phyloP scores from a whole-genome alignment of 2,113 vertebrate genomes.

The Trinectes maculatus region DNA sequence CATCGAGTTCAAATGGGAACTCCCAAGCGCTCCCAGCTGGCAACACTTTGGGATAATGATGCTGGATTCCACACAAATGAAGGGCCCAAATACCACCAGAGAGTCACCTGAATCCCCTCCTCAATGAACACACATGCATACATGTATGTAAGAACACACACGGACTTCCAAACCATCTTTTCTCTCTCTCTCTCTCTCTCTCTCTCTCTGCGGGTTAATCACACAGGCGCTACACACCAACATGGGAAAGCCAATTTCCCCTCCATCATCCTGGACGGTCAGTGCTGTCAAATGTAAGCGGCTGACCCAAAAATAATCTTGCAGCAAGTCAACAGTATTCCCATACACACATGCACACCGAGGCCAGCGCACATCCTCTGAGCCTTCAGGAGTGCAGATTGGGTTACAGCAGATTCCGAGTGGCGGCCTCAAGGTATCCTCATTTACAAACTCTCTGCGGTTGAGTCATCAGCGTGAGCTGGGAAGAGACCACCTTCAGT shows the following conservation, averaged over 20 bases:
- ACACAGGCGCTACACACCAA: conserved; percentile 31
- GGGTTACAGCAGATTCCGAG: conserved; percentile 59
- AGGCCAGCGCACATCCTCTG: conserved; percentile 45
- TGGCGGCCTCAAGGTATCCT: conserved; percentile 64
- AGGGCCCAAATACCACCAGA: conserved; percentile 77
- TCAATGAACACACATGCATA: conserved; percentile 62
- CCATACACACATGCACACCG: conserved; percentile 27
- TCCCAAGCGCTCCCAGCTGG: conserved; percentile 81
- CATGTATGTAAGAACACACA: conserved; percentile 48
- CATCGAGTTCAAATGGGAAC: conserved; percentile 80
- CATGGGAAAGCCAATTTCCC: conserved; percentile 54
- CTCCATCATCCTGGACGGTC: conserved; percentile 40
- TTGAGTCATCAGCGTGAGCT: conserved; percentile 60
- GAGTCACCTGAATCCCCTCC: conserved; percentile 75
- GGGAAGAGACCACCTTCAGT: conserved; percentile 63
- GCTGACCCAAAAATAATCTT: conserved; percentile 54
- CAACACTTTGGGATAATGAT: conserved; percentile 81
- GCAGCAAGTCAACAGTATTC: conserved; percentile 37
- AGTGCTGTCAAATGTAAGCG: conserved; percentile 51
- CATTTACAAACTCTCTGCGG: conserved; percentile 46
- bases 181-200: conserved; percentile 5
- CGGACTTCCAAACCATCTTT: conserved; percentile 24
- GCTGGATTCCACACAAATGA: conserved; percentile 82
- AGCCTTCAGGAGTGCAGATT: conserved; percentile 56
- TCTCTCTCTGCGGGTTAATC: conserved; percentile 45